These are phyloP conservation scores for Nannobrachium achirus DNA, from an alignment of 2,113 vertebrate species.

Conservation along the genomic window DNA sequence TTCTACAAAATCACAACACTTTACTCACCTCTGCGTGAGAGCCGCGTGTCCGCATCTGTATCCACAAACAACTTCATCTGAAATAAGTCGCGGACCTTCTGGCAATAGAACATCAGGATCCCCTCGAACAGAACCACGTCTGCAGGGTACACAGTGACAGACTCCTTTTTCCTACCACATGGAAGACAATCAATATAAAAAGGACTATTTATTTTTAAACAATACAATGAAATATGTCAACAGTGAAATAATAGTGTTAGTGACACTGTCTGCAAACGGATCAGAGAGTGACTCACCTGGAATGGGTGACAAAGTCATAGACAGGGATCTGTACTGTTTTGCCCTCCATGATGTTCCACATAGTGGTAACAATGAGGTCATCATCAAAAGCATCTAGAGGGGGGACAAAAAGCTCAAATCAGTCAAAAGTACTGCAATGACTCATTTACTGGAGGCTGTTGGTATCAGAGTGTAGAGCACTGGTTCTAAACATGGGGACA, in stretches of 20 bases:
- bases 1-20: not conserved
- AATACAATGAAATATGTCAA: not conserved
- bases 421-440: not conserved
- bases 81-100: constrained; percentile 92
- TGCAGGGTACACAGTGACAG: constrained; percentile 88
- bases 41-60: constrained; percentile 90
- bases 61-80: constrained; percentile 97
- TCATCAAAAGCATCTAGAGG: constrained; percentile 92
- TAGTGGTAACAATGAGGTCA: constrained; percentile 89
- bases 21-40: constrained; percentile 89
- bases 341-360: constrained; percentile 89
- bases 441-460: not conserved
- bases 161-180: constrained; percentile 87
- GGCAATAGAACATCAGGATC: constrained; percentile 92
- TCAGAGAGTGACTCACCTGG: constrained; percentile 79
- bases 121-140: constrained; percentile 95
- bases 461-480: no score
- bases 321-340: constrained; percentile 93
- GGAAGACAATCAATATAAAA: constrained; percentile 5
- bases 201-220: not conserved
- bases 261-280: not conserved
- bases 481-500: no score
- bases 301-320: constrained; percentile 94
- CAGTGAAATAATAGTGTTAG: not conserved
- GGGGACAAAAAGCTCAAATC: constrained; percentile 4